These are phyloP conservation scores for Asteroscopus sphinx DNA, from an alignment of 2,888 invertebrate species.

Conservation along the genomic window DNA sequence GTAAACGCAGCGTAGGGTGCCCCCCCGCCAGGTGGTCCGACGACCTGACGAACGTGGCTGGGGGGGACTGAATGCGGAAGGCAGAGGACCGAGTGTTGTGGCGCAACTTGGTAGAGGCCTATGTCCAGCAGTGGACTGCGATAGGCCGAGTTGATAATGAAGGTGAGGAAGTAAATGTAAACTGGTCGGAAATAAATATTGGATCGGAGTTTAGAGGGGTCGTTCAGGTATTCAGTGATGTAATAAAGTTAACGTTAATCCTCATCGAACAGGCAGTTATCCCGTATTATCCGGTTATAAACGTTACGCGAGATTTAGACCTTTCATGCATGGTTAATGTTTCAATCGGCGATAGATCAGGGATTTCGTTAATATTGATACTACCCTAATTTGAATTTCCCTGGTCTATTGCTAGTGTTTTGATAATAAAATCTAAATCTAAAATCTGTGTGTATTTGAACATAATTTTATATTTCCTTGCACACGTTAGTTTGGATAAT, in stretches of 20 bases:
- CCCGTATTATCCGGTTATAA: slow-evolving; percentile 54
- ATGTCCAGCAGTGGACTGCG: no score
- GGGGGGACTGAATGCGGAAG: no score
- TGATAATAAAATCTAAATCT: background rate
- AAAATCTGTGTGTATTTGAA: no score
- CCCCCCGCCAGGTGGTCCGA: no score
- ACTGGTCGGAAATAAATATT: slow-evolving; percentile 37
- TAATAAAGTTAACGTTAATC: slow-evolving; percentile 59
- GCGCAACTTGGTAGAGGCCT: no score
- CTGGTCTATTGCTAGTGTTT: background rate
- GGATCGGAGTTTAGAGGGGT: slow-evolving; percentile 36
- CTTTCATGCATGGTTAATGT: slow-evolving; percentile 49
- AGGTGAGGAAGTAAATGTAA: slow-evolving; percentile 21
- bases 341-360: slow-evolving; percentile 43
- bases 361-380: slow-evolving; percentile 25
- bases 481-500: no score
- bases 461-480: no score
- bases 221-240: slow-evolving; percentile 48
- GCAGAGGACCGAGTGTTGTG: no score
- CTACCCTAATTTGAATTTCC: background rate
- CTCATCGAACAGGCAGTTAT: slow-evolving; percentile 58
- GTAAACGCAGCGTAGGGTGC: no score
- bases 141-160: no score
- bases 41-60: no score
- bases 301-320: slow-evolving; percentile 51